Percentiles rank a stretch among this genome's conserved stretches.
phyloP scores from a whole-genome alignment of 2,888 invertebrate genomes.

The Mycogona germanica region DNA sequence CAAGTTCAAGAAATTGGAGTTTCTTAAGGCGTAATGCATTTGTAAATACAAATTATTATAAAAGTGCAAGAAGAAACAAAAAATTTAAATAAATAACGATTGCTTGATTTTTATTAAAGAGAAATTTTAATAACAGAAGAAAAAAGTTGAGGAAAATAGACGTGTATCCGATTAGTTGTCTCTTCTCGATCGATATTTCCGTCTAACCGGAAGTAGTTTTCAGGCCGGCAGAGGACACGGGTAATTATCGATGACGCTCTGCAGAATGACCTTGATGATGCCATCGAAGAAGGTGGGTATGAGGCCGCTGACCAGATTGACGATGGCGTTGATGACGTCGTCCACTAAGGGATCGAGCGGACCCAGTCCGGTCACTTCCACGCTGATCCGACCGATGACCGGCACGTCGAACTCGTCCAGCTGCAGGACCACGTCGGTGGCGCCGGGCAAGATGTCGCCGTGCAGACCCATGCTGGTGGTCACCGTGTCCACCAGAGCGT shows the following conservation, averaged over 20 bases:
- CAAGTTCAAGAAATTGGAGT: too few species aligned
- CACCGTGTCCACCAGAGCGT: background rate
- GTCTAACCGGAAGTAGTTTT: too few species aligned
- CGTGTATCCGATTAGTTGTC: too few species aligned
- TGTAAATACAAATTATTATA: too few species aligned
- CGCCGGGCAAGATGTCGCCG: background rate
- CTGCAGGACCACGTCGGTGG: background rate
- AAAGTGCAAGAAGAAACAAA: too few species aligned
- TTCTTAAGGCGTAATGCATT: too few species aligned
- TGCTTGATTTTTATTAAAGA: too few species aligned
- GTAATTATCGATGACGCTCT: background rate
- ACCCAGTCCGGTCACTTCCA: slow-evolving; percentile 6
- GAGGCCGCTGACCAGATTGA: background rate
- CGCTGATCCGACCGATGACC: background rate
- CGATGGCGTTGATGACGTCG: background rate
- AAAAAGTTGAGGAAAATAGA: too few species aligned
- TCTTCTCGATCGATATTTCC: too few species aligned
- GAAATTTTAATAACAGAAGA: too few species aligned
- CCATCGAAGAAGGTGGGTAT: background rate
- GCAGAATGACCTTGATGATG: background rate
- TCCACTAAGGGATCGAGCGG: background rate
- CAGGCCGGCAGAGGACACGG: slow-evolving; percentile 1
- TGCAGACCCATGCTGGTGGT: background rate
- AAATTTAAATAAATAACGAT: too few species aligned
- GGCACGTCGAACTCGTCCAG: background rate